Conservation (phyloP, 1,140 invertebrate genomes). For the Heliothis subflexa region DNA sequence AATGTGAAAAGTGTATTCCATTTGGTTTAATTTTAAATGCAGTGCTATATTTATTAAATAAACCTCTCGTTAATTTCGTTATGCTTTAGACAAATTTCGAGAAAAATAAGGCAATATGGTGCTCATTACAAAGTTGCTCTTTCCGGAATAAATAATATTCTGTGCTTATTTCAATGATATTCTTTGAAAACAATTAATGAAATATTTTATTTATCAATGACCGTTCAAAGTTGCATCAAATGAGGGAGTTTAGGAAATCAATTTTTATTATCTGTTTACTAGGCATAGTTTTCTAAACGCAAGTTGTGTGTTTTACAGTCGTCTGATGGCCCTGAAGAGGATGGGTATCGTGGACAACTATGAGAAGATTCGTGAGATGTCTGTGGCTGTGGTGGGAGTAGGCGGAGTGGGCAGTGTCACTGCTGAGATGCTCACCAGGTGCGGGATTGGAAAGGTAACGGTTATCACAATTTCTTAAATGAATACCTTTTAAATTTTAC, state of each 20-base stretch:
- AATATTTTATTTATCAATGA: too few species aligned
- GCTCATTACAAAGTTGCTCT: background rate
- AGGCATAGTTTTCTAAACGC: background rate
- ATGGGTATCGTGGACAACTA: constrained; percentile 99
- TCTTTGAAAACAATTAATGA: too few species aligned
- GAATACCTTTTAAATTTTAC: too few species aligned
- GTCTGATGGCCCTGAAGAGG: constrained; percentile 98
- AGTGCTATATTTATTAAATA: background rate
- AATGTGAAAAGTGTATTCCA: background rate
- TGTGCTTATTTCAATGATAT: too few species aligned
- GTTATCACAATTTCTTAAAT: background rate
- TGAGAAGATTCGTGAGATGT: constrained; percentile 96
- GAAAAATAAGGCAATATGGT: constrained; percentile 32
- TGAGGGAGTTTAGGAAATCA: too few species aligned
- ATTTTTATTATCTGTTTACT: too few species aligned
- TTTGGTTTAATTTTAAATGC: constrained; percentile 32
- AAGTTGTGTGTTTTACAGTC: constrained; percentile 88
- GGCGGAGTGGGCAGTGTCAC: constrained; percentile 99
- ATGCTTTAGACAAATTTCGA: background rate
- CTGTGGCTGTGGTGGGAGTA: constrained; percentile 98
- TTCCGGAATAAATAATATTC: too few species aligned
- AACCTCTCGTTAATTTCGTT: background rate
- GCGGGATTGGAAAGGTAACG: constrained; percentile 97
- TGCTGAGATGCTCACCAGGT: constrained; percentile 99
- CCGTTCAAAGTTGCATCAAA: too few species aligned